A percentile compares a stretch with the other conserved stretches of the same genome.
These are phyloP conservation scores for Coendou prehensilis DNA, from an alignment of 2,797 vertebrate genomes.

Conservation along the genomic window DNA sequence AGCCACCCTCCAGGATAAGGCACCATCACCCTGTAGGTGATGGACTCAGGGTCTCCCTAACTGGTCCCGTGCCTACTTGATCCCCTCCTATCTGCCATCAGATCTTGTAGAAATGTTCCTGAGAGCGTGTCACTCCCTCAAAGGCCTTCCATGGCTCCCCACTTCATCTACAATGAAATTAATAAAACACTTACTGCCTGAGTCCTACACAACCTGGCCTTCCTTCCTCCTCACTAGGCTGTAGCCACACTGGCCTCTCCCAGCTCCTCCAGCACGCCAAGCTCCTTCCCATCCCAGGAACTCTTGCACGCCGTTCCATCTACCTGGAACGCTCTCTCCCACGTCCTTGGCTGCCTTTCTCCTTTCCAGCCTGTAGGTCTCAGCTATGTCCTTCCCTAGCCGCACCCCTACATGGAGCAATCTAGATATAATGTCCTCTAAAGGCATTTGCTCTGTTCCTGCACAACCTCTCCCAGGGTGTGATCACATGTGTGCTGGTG, in stretches of 20 bases:
- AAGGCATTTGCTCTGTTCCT: slow-evolving; percentile 31
- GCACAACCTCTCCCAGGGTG: neutral
- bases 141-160: neutral
- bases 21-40: neutral
- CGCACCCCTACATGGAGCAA: neutral
- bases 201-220: neutral
- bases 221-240: neutral
- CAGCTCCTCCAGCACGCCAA: fast-evolving
- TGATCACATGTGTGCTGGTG: neutral
- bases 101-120: slow-evolving; percentile 6
- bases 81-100: neutral
- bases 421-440: slow-evolving; percentile 3
- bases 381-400: neutral
- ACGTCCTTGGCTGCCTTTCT: neutral
- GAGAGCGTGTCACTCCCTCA: slow-evolving; percentile 32
- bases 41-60: neutral
- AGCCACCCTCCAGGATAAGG: neutral
- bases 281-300: neutral
- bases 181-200: neutral
- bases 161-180: slow-evolving; percentile 4
- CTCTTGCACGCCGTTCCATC: neutral
- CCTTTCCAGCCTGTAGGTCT: neutral
- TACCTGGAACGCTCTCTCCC: neutral
- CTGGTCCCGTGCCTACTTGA: neutral
- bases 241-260: neutral